Conservation (phyloP, 2,797 vertebrate species). For the Antennarius maculatus region DNA sequence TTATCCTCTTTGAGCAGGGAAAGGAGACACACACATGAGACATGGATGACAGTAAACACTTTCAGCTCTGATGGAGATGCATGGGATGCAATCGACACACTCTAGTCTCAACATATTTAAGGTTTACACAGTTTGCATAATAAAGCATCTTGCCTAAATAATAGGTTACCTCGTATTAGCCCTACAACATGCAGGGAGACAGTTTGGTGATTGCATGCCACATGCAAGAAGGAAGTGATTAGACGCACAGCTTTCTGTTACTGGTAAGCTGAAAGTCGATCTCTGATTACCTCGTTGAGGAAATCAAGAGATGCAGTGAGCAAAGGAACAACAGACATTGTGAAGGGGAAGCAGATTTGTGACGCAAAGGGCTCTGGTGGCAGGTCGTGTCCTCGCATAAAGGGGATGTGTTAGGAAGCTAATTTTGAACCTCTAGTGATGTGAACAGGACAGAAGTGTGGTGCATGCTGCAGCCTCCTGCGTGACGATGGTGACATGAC, state of each 20-base stretch:
- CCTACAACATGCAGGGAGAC: slow-evolving; percentile 17
- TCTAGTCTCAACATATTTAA: background rate
- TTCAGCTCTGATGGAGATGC: slow-evolving; percentile 76
- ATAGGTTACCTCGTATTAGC: background rate
- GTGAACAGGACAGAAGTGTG: slow-evolving; percentile 27
- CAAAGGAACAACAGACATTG: slow-evolving; percentile 28
- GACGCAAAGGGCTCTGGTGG: slow-evolving; percentile 57
- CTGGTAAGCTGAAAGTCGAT: slow-evolving; percentile 54
- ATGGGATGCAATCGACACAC: slow-evolving; percentile 54
- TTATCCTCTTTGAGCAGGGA: slow-evolving; percentile 80
- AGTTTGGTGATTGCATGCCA: slow-evolving; percentile 45
- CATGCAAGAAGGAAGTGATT: slow-evolving; percentile 22
- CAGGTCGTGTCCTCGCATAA: slow-evolving; percentile 32
- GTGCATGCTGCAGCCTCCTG: slow-evolving; percentile 44
- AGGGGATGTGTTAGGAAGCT: slow-evolving; percentile 18
- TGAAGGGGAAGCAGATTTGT: slow-evolving; percentile 24
- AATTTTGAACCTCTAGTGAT: background rate
- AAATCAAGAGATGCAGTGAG: slow-evolving; percentile 35
- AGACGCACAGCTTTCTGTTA: slow-evolving; percentile 32
- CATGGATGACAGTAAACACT: slow-evolving; percentile 83
- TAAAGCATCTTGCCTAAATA: too few relatives aligned
- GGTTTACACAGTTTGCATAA: background rate
- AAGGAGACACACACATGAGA: slow-evolving; percentile 68
- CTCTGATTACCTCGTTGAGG: slow-evolving; percentile 26
- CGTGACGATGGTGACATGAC: slow-evolving; percentile 10